A percentile compares a stretch with the other conserved stretches of the same genome.
These are phyloP conservation scores for Drosophila nebulosa DNA, from an alignment of 1,140 invertebrate genomes.

Conservation along the genomic window DNA sequence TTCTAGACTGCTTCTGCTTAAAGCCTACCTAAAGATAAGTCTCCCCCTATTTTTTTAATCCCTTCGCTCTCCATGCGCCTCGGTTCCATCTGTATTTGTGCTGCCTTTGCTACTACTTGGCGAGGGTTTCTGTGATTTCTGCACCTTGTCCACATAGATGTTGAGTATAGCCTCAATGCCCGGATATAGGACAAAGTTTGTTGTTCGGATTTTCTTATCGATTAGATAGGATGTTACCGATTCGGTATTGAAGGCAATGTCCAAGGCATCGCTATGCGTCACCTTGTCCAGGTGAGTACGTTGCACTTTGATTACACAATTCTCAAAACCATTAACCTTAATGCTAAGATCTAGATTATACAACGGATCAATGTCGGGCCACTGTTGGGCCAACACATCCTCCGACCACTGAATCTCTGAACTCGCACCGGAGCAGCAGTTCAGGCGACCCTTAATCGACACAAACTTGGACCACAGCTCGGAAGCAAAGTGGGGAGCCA, in stretches of 20 bases:
- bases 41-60: not conserved
- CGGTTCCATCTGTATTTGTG: conserved; percentile 26
- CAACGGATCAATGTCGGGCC: conserved; percentile 90
- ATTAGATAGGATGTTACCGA: conserved; percentile 78
- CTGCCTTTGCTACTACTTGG: not conserved
- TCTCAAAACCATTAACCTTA: conserved; percentile 84
- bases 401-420: conserved; percentile 85
- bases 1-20: not conserved
- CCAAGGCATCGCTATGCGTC: conserved; percentile 82
- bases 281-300: conserved; percentile 82
- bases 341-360: conserved; percentile 86
- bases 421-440: conserved; percentile 73
- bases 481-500: conserved; percentile 94
- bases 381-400: conserved; percentile 87
- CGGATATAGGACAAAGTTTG: conserved; percentile 74
- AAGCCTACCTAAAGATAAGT: not conserved
- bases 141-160: conserved; percentile 72
- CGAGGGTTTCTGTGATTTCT: conserved; percentile 39
- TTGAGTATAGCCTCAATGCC: conserved; percentile 76
- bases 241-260: conserved; percentile 82
- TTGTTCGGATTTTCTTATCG: conserved; percentile 72
- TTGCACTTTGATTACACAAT: conserved; percentile 82
- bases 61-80: not conserved
- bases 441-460: conserved; percentile 83
- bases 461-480: conserved; percentile 93